Conservation (phyloP, 64 coral and sea anemone genomes). For the Montipora sp. region DNA sequence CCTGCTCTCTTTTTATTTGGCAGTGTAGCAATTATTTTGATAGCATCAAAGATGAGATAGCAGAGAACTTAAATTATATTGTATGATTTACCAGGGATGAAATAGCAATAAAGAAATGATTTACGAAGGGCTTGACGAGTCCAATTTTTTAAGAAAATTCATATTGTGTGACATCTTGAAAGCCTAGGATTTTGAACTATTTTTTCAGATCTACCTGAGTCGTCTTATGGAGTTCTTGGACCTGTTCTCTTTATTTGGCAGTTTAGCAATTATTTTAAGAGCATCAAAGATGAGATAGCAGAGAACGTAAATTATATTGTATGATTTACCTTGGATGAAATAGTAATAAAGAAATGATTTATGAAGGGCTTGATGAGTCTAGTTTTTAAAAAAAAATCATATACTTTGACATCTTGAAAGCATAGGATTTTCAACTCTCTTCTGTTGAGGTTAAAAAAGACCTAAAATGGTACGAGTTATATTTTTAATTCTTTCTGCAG, state of each 20-base stretch:
- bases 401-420: too few species aligned
- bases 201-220: constrained; percentile 24
- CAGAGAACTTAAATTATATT: constrained; percentile 7
- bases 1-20: constrained; percentile 72
- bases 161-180: too few species aligned
- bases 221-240: constrained; percentile 44
- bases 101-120: constrained; percentile 27
- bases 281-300: constrained; percentile 77
- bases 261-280: constrained; percentile 73
- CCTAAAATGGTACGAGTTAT: too few species aligned
- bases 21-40: constrained; percentile 73
- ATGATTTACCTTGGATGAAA: constrained; percentile 8
- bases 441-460: too few species aligned
- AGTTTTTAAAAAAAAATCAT: too few species aligned
- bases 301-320: not conserved
- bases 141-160: too few species aligned
- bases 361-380: too few species aligned
- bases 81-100: not conserved
- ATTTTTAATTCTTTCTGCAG: too few species aligned
- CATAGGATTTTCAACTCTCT: too few species aligned
- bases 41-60: constrained; percentile 79
- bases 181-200: not conserved
- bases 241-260: constrained; percentile 73
- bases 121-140: too few species aligned
- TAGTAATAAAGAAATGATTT: constrained; percentile 33